phyloP scores from a whole-genome alignment of 2,888 invertebrate species.

The Lottia gigantea region DNA sequence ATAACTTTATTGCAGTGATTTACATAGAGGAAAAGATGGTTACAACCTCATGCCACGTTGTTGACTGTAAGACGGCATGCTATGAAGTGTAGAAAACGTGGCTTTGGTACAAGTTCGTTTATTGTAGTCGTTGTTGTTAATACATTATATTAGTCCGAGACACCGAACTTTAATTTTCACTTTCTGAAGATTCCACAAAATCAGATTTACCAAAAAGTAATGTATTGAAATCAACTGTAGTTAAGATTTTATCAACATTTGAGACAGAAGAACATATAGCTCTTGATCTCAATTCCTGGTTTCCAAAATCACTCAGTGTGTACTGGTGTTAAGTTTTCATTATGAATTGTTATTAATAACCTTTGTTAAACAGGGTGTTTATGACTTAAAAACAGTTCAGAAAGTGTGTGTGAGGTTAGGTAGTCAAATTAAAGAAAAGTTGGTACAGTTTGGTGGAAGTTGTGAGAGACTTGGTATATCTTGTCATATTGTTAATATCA shows the following conservation, averaged over 20 bases:
- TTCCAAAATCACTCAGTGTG: conserved; percentile 27
- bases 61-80: no score
- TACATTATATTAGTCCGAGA: no score
- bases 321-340: conserved; percentile 37
- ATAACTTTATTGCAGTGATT: no score
- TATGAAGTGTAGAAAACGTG: no score
- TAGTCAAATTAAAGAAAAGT: conserved; percentile 36
- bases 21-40: no score
- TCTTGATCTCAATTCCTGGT: conserved; percentile 47
- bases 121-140: no score
- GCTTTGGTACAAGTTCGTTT: no score
- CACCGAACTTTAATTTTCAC: no score
- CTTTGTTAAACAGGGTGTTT: conserved; percentile 26
- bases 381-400: conserved; percentile 22
- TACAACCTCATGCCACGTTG: no score
- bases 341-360: conserved; percentile 46
- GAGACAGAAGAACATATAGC: conserved; percentile 30
- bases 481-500: conserved; percentile 37
- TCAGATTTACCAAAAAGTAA: no score
- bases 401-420: conserved; percentile 36
- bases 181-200: no score
- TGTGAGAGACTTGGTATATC: conserved; percentile 43
- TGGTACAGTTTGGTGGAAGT: conserved; percentile 50
- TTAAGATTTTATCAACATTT: conserved; percentile 24
- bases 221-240: conserved; percentile 16